A percentile compares a stretch with the other conserved stretches of the same genome.
phyloP scores from a whole-genome alignment of 2,888 invertebrate genomes.

The Chrysomela aeneicollis region DNA sequence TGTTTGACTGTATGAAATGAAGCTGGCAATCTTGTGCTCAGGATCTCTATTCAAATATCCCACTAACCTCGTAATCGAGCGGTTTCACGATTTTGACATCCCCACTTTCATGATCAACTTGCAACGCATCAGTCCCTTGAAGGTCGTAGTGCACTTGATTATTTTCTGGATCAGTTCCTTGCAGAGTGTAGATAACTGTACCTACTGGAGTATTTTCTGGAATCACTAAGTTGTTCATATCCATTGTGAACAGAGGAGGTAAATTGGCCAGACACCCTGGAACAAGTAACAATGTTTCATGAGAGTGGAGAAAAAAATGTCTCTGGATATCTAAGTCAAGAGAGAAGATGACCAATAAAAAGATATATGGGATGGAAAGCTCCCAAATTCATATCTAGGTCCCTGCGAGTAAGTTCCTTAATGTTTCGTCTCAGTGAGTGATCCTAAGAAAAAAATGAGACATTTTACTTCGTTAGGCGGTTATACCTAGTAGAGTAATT shows the following conservation, averaged over 20 bases:
- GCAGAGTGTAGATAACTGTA: constrained; percentile 77
- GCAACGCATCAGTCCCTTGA: constrained; percentile 82
- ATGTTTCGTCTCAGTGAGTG: too few relatives aligned
- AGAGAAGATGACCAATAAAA: too few relatives aligned
- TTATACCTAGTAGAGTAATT: too few relatives aligned
- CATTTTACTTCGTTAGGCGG: too few relatives aligned
- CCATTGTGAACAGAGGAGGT: constrained; percentile 77
- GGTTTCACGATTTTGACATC: constrained; percentile 80
- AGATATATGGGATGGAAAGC: too few relatives aligned
- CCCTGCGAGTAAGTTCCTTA: too few relatives aligned
- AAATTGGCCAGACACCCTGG: constrained; percentile 66
- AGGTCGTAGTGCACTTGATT: constrained; percentile 75
- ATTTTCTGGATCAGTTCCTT: constrained; percentile 84
- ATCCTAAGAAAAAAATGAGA: too few relatives aligned
- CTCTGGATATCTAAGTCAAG: too few relatives aligned
- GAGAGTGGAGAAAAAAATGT: not conserved
- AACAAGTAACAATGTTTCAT: constrained; percentile 42
- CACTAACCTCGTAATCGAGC: constrained; percentile 79
- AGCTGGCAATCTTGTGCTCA: too few relatives aligned
- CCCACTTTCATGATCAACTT: constrained; percentile 79
- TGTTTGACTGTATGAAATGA: too few relatives aligned
- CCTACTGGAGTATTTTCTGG: constrained; percentile 84
- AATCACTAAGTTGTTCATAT: constrained; percentile 79
- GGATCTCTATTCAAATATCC: not conserved
- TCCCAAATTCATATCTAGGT: too few relatives aligned